These are phyloP conservation scores for Halesus radiatus DNA, from an alignment of 1,140 invertebrate species.

Conservation along the genomic window DNA sequence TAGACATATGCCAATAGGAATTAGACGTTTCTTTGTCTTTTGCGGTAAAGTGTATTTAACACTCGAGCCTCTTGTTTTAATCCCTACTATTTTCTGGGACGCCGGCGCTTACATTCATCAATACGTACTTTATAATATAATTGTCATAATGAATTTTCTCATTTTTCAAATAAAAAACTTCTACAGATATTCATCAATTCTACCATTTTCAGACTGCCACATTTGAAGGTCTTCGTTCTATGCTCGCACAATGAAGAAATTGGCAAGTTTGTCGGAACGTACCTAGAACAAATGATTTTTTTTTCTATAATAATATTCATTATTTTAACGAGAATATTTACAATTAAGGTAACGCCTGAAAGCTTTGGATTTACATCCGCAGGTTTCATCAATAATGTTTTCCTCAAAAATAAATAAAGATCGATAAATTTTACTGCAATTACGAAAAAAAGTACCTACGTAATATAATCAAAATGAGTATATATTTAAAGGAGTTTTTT, in stretches of 20 bases:
- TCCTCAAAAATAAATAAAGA: no score
- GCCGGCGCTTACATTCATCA: background rate
- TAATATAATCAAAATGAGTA: no score
- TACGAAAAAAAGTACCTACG: no score
- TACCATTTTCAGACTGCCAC: background rate
- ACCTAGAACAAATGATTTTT: background rate
- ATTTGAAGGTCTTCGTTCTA: background rate
- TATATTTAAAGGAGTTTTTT: no score
- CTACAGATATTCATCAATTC: background rate
- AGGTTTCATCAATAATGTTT: no score
- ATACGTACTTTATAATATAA: background rate
- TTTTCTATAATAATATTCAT: background rate
- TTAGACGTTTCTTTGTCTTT: background rate
- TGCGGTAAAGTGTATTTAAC: background rate
- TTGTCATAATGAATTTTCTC: constrained; percentile 1
- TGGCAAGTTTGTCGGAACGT: background rate
- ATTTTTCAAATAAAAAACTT: background rate
- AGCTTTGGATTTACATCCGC: no score
- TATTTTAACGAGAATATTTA: no score
- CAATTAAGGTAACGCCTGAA: no score
- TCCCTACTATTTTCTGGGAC: background rate
- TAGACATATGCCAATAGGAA: constrained; percentile 3
- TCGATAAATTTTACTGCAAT: no score
- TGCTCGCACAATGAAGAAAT: background rate
- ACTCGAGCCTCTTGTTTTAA: background rate